Percentiles rank a stretch among this genome's conserved stretches.
Conservation (phyloP, 2,888 invertebrate species). For the Blomia tropicalis region DNA sequence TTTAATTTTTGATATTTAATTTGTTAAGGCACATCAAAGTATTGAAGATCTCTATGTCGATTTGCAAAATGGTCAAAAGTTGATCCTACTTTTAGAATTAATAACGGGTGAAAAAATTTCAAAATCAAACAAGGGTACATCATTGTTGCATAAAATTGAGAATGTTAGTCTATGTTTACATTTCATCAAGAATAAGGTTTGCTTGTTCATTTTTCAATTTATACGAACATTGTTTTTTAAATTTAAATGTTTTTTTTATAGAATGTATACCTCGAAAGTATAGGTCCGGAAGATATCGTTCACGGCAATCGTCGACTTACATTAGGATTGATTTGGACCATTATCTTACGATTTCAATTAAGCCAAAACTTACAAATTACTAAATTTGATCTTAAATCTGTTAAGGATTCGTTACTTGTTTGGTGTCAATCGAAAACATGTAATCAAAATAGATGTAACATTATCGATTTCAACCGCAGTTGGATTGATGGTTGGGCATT, state of each 20-base stretch:
- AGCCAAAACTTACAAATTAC: slow-evolving; percentile 10
- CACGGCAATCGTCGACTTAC: slow-evolving; percentile 93
- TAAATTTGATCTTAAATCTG: slow-evolving; percentile 49
- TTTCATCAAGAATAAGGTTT: slow-evolving; percentile 1
- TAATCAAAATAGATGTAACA: slow-evolving; percentile 44
- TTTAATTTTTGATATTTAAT: neutral
- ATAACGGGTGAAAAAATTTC: slow-evolving; percentile 9
- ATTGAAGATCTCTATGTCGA: slow-evolving; percentile 5
- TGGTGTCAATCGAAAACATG: slow-evolving; percentile 98
- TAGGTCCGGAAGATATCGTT: slow-evolving; percentile 98
- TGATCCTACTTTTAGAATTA: neutral
- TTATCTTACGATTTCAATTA: slow-evolving; percentile 85
- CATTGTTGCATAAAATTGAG: slow-evolving; percentile 9
- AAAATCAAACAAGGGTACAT: neutral
- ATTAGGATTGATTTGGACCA: slow-evolving; percentile 95
- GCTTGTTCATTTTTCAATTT: neutral
- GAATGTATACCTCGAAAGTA: slow-evolving; percentile 87
- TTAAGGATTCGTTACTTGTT: slow-evolving; percentile 88
- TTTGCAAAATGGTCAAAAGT: neutral
- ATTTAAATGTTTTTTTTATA: neutral
- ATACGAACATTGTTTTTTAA: too few relatives aligned
- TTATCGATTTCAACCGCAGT: slow-evolving; percentile 49
- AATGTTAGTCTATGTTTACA: neutral
- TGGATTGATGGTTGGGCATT: slow-evolving; percentile 95
- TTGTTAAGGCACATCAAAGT: neutral